Percentiles rank a stretch among this genome's conserved stretches.
Evolutionary conservation across 2,888 invertebrate genomes (phyloP).

Genomic region (Orchesella flavescens): DNA sequence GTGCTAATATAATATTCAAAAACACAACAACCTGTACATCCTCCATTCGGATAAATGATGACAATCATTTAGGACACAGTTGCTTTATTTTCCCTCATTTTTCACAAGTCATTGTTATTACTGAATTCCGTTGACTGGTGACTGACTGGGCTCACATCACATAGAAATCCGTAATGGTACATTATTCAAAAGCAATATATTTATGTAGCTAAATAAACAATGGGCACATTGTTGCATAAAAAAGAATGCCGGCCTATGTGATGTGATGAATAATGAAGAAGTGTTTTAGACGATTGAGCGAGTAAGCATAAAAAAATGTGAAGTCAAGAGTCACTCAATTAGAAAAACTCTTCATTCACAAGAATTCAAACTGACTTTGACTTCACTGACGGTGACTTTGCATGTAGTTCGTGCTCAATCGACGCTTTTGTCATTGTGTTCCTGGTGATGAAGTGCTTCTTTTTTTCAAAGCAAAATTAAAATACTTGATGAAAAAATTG

Average conservation of each 20-base stretch:
- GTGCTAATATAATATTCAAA: constrained; percentile 6
- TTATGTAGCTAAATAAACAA: not conserved
- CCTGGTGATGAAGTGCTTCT: constrained; percentile 26
- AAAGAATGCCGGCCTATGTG: constrained; percentile 5
- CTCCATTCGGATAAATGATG: constrained; percentile 22
- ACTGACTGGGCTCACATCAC: not conserved
- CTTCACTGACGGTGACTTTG: constrained; percentile 45
- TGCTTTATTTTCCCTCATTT: constrained; percentile 18
- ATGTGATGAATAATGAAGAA: constrained; percentile 7
- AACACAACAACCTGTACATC: not conserved
- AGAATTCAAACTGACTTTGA: constrained; percentile 1
- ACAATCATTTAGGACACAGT: constrained; percentile 44
- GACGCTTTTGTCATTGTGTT: constrained; percentile 41
- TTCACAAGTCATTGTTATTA: constrained; percentile 22
- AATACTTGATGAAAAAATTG: constrained; percentile 12
- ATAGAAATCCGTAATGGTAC: not conserved
- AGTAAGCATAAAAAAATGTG: constrained; percentile 12
- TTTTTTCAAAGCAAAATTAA: not conserved
- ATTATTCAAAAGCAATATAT: not conserved
- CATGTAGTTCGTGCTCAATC: constrained; percentile 39
- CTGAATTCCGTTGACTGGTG: not conserved
- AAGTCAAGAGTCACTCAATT: constrained; percentile 54
- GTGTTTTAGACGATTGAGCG: not conserved
- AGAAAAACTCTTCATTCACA: constrained; percentile 41
- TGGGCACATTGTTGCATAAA: not conserved